These are phyloP conservation scores for Mixornis gularis DNA, from an alignment of 2,113 vertebrate species.

Conservation along the genomic window DNA sequence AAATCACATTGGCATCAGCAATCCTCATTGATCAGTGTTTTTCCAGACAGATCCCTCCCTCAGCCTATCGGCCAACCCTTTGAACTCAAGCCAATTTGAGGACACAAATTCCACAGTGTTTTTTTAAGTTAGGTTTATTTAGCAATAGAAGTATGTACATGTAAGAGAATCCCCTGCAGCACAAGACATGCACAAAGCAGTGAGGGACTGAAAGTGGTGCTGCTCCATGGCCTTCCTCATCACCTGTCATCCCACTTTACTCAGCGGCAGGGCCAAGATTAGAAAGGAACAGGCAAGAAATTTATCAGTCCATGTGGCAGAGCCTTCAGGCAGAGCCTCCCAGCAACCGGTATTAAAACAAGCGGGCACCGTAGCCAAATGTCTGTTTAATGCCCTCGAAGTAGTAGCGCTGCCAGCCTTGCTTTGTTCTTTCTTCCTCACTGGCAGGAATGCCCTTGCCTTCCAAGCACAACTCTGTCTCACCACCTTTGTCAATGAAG, in stretches of 20 bases:
- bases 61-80: not conserved
- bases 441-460: slow-evolving; percentile 80
- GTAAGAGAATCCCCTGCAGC: slow-evolving; percentile 77
- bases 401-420: slow-evolving; percentile 92
- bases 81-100: not conserved
- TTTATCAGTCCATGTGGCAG: slow-evolving; percentile 63
- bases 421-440: slow-evolving; percentile 85
- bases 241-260: slow-evolving; percentile 68
- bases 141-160: slow-evolving; percentile 79
- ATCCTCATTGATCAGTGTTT: not conserved
- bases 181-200: slow-evolving; percentile 77
- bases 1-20: slow-evolving; percentile 18
- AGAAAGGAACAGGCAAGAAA: slow-evolving; percentile 60
- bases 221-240: slow-evolving; percentile 62
- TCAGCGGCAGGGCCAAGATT: slow-evolving; percentile 49
- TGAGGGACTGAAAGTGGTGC: slow-evolving; percentile 57
- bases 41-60: not conserved
- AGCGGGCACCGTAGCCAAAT: slow-evolving; percentile 86
- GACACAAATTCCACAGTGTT: not conserved
- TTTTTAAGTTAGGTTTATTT: slow-evolving; percentile 83
- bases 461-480: slow-evolving; percentile 83
- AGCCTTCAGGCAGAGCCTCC: slow-evolving; percentile 35
- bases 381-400: slow-evolving; percentile 93
- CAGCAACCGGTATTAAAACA: slow-evolving; percentile 73
- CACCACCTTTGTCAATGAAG: slow-evolving; percentile 77